Conservation (phyloP, 2,888 invertebrate species). For the Lydus trimaculatus region DNA sequence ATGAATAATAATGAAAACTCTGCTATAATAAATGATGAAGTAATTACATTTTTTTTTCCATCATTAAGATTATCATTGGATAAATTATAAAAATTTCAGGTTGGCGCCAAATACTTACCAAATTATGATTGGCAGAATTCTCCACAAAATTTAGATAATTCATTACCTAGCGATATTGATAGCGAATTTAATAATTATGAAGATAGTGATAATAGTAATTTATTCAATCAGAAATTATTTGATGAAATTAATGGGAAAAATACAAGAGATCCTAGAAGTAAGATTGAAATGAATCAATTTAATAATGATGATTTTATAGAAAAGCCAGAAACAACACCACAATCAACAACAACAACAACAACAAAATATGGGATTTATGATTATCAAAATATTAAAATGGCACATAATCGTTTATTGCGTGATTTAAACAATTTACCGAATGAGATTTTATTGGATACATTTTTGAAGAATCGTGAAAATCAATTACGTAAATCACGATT, state of each 20-base stretch:
- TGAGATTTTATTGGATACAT: conserved; percentile 59
- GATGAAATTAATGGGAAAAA: conserved; percentile 35
- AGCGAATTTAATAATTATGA: conserved; percentile 36
- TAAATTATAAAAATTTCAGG: neutral
- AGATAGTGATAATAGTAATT: conserved; percentile 41
- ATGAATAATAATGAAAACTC: conserved; percentile 20
- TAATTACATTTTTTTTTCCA: neutral
- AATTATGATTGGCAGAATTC: conserved; percentile 40
- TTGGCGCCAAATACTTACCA: conserved; percentile 26
- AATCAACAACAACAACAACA: conserved; percentile 37
- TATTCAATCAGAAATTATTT: conserved; percentile 46
- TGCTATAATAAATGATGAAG: conserved; percentile 14
- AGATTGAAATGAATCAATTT: conserved; percentile 37
- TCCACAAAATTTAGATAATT: conserved; percentile 25
- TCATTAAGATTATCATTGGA: too few species aligned
- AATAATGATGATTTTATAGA: conserved; percentile 16
- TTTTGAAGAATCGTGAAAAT: conserved; percentile 56
- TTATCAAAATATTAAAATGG: conserved; percentile 54
- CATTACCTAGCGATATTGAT: conserved; percentile 42
- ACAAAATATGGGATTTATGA: conserved; percentile 51
- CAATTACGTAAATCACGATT: conserved; percentile 56
- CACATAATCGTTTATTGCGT: conserved; percentile 53
- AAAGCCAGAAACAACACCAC: conserved; percentile 46
- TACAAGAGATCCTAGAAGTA: conserved; percentile 56
- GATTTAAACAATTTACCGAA: conserved; percentile 56